A percentile compares a stretch with the other conserved stretches of the same genome.
Evolutionary conservation across 2,113 vertebrate genomes (phyloP).

Genomic region (Perognathus longimembris): DNA sequence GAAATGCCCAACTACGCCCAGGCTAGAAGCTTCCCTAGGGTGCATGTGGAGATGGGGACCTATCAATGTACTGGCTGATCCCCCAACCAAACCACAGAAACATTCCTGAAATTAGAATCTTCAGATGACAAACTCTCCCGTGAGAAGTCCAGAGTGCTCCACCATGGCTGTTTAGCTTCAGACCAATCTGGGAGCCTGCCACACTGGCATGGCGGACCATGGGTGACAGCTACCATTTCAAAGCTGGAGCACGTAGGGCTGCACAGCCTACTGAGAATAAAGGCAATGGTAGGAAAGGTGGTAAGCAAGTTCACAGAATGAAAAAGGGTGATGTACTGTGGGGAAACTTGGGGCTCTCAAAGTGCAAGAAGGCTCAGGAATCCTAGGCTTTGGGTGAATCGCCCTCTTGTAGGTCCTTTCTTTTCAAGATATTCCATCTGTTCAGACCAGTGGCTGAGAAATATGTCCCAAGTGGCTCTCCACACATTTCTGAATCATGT

Average conservation of each 20-base stretch:
- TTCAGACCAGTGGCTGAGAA: neutral
- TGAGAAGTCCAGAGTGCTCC: constrained; percentile 53
- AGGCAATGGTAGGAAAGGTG: neutral
- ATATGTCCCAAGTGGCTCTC: neutral
- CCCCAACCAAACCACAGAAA: constrained; percentile 37
- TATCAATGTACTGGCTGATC: neutral
- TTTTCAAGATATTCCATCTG: rapidly evolving
- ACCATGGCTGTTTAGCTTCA: constrained; percentile 57
- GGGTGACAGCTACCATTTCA: neutral
- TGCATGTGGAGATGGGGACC: neutral
- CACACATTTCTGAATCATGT: neutral
- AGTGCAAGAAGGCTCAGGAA: neutral
- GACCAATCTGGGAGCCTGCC: constrained; percentile 64
- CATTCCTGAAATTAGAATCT: constrained; percentile 10
- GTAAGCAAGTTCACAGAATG: neutral
- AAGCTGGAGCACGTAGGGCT: constrained; percentile 9
- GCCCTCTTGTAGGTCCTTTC: neutral
- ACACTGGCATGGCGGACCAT: constrained; percentile 14
- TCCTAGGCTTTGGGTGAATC: neutral
- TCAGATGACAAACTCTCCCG: neutral
- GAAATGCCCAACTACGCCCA: neutral
- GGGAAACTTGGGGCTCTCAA: neutral
- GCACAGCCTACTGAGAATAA: neutral
- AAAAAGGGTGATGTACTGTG: neutral
- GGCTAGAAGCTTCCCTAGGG: rapidly evolving